Evolutionary conservation across 2,888 invertebrate genomes (phyloP).

Genomic region (Oxycera nigricornis): DNA sequence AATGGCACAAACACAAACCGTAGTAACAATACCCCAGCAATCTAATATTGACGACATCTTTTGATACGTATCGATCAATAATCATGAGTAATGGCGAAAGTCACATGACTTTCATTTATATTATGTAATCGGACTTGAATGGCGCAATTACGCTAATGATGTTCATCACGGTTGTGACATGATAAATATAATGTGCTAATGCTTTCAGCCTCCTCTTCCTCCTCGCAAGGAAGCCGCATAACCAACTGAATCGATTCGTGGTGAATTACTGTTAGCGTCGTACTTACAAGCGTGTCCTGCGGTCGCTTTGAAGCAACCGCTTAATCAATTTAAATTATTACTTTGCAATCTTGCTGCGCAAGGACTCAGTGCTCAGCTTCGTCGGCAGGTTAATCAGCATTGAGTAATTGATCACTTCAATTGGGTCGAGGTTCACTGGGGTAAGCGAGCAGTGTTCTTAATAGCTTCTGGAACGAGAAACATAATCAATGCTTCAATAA

Average conservation of each 20-base stretch:
- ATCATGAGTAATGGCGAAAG: constrained; percentile 31
- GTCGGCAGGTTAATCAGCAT: constrained; percentile 20
- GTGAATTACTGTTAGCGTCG: neutral
- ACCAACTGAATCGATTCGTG: constrained; percentile 14
- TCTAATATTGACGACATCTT: constrained; percentile 28
- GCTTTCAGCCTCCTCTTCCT: neutral
- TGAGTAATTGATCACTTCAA: constrained; percentile 30
- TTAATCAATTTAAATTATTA: constrained; percentile 39
- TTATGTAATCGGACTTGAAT: constrained; percentile 38
- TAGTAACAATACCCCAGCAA: neutral
- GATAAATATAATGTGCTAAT: constrained; percentile 30
- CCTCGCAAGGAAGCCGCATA: neutral
- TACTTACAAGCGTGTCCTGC: constrained; percentile 7
- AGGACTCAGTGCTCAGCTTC: constrained; percentile 24
- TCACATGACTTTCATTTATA: constrained; percentile 40
- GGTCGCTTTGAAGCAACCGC: constrained; percentile 27
- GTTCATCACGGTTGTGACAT: constrained; percentile 21
- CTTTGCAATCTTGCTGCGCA: constrained; percentile 9
- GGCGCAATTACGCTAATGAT: constrained; percentile 41
- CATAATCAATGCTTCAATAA: constrained; percentile 5
- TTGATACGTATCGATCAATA: constrained; percentile 40
- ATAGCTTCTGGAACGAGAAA: neutral
- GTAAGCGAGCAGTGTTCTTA: neutral
- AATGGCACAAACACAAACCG: neutral
- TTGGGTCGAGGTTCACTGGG: neutral